Percentiles rank a stretch among this genome's conserved stretches.
These are phyloP conservation scores for Crotalus horridus DNA, from an alignment of 2,113 vertebrate species.

Conservation along the genomic window DNA sequence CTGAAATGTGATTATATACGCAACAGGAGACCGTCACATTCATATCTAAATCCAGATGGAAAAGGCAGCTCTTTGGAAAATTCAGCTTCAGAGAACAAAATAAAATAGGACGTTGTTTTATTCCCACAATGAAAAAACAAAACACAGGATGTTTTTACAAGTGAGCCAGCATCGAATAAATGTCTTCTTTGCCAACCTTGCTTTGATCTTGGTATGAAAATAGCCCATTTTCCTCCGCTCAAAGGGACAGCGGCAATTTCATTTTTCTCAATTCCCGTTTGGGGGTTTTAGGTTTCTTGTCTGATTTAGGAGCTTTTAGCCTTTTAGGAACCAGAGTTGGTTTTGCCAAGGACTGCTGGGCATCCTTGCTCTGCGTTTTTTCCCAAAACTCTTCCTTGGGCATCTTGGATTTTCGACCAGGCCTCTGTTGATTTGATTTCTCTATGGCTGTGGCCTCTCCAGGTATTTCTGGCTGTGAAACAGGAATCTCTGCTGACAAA, in stretches of 20 bases:
- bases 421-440: neutral
- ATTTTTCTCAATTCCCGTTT: constrained; percentile 38
- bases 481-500: neutral
- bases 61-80: neutral
- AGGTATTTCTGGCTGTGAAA: neutral
- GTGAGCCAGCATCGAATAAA: neutral
- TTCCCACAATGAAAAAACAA: neutral
- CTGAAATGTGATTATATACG: neutral
- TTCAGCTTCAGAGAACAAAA: neutral
- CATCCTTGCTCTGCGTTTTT: constrained; percentile 57
- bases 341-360: constrained; percentile 56
- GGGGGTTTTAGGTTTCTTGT: constrained; percentile 32
- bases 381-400: constrained; percentile 39
- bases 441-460: neutral
- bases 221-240: constrained; percentile 6
- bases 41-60: neutral
- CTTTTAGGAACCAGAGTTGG: constrained; percentile 47
- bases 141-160: neutral
- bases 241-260: constrained; percentile 1
- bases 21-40: neutral
- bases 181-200: neutral
- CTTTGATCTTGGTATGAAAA: neutral
- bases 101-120: neutral
- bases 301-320: constrained; percentile 42
- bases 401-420: constrained; percentile 32